A percentile compares a stretch with the other conserved stretches of the same genome.
phyloP scores from a whole-genome alignment of 2,888 invertebrate genomes.

The Drosophila ustulata region DNA sequence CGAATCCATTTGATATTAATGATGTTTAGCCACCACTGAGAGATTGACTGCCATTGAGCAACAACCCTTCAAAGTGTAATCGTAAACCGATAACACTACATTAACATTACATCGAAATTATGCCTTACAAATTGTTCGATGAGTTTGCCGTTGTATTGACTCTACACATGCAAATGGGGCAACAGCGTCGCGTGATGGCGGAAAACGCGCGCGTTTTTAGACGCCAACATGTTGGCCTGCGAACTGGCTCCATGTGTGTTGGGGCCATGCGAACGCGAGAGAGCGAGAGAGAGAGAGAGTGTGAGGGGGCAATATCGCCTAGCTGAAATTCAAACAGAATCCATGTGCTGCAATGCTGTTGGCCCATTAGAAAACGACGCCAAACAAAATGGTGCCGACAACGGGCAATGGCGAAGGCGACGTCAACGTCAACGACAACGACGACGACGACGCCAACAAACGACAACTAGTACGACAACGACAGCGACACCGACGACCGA shows the following conservation, averaged over 20 bases:
- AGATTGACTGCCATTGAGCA: background rate
- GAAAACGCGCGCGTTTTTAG: slow-evolving; percentile 55
- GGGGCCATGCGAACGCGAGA: slow-evolving; percentile 1
- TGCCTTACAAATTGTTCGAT: background rate
- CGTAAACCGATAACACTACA: background rate
- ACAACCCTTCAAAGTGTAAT: background rate
- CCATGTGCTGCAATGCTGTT: slow-evolving; percentile 74
- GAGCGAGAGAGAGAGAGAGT: background rate
- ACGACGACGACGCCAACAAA: slow-evolving; percentile 13
- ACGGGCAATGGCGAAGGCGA: too few relatives aligned
- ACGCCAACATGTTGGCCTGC: slow-evolving; percentile 23
- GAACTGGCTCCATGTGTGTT: slow-evolving; percentile 22
- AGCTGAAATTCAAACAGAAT: slow-evolving; percentile 25
- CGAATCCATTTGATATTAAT: background rate
- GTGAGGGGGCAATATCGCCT: slow-evolving; percentile 19
- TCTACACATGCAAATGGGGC: slow-evolving; percentile 25
- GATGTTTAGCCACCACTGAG: background rate
- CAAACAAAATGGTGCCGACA: slow-evolving; percentile 76
- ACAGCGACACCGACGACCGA: slow-evolving; percentile 51
- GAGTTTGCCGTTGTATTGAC: slow-evolving; percentile 10
- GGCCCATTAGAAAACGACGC: slow-evolving; percentile 80
- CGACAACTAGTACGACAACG: background rate
- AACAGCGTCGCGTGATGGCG: slow-evolving; percentile 17
- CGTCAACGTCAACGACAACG: slow-evolving; percentile 17
- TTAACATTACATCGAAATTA: slow-evolving; percentile 1